Base-by-base conservation (phyloP, 2,797 vertebrate genomes). In the Malurus splendens region DNA sequence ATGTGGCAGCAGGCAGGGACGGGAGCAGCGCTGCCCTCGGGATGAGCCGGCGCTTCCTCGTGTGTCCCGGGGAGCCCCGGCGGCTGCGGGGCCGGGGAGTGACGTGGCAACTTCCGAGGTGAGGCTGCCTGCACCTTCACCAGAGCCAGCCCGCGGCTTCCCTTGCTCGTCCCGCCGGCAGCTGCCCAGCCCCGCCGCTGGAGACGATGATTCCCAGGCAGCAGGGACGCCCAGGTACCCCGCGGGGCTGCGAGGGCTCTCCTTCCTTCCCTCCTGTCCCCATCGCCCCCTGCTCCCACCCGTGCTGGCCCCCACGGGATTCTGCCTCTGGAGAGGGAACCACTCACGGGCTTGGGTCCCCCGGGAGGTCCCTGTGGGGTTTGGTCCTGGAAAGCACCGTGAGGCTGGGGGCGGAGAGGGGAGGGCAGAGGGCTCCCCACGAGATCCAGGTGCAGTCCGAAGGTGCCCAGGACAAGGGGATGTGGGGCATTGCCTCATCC, bases 71-170 rank as follows among this genome's bases (percentile, higher is more conserved):
- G 77, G 23, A 83, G 5, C 5, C 80, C 65, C 65, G 17, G 73
- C 41, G 50, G 48, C 42, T 54, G 86, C 9, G 71, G 75, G 85
- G 76, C 59, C 5, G 13, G 32, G 66, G 12, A 17, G 7, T 94
- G 94, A 95, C 93, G 94, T 95, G 94, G 94, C 94, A 86, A 41
- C 84, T 42, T 28, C 60, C 7, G 78, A 87, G 77, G 93, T 90
- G 83, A 90, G 70, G 4, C 66, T 10, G 64, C 52, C 70, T 86
- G 65, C 50, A 67, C 85, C 85, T 33, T 24, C 59, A 2, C 36
- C 7, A 18, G 75, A 62, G 2, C 14, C 75, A 5, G 19, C 82
- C 52, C 7, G 64, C 59, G 28, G 82, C 45, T 22, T n/a, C 28
- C 33, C 6, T 66, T 36, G 81, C 88, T 36, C 68, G n/a, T 39